phyloP scores from a whole-genome alignment of 2,797 vertebrate genomes.

The Discoglossus pictus region DNA sequence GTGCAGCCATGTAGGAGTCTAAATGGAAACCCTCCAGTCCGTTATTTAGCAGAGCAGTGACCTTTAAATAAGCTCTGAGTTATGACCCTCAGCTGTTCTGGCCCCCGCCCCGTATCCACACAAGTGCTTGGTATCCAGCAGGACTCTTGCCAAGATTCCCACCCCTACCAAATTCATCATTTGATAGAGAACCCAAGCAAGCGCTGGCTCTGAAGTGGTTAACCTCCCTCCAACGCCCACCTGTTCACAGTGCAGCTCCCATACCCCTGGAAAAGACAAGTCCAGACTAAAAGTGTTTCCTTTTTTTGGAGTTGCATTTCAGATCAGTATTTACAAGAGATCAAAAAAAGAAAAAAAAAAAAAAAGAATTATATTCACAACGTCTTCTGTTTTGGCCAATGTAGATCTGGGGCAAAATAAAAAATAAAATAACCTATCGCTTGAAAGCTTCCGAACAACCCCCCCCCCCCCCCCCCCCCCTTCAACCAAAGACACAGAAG shows the following conservation, averaged over 20 bases:
- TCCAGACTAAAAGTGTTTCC: slow-evolving; percentile 25
- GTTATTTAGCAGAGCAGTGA: too few species aligned
- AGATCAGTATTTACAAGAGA: slow-evolving; percentile 58
- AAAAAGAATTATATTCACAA: slow-evolving; percentile 96
- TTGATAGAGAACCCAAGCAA: not conserved
- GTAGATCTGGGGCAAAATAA: slow-evolving; percentile 61
- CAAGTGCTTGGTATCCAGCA: slow-evolving; percentile 5
- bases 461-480: slow-evolving; percentile 61
- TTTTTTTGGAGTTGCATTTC: slow-evolving; percentile 33
- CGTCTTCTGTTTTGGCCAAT: slow-evolving; percentile 81
- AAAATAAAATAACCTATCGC: slow-evolving; percentile 49
- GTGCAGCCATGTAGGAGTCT: not conserved
- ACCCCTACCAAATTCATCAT: not conserved
- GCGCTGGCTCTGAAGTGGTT: not conserved
- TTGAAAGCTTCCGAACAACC: slow-evolving; percentile 74
- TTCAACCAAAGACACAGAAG: slow-evolving; percentile 46
- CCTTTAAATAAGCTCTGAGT: not conserved
- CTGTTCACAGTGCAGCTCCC: not conserved
- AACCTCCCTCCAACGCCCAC: not conserved
- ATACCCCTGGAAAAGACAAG: slow-evolving; percentile 63
- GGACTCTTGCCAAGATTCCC: too few species aligned
- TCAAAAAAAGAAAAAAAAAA: slow-evolving; percentile 74
- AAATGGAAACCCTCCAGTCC: not conserved
- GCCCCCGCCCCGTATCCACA: not conserved
- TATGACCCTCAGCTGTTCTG: slow-evolving; percentile 9